These are phyloP conservation scores for Zaprionus vittiger DNA, from an alignment of 1,140 invertebrate species.

Conservation along the genomic window DNA sequence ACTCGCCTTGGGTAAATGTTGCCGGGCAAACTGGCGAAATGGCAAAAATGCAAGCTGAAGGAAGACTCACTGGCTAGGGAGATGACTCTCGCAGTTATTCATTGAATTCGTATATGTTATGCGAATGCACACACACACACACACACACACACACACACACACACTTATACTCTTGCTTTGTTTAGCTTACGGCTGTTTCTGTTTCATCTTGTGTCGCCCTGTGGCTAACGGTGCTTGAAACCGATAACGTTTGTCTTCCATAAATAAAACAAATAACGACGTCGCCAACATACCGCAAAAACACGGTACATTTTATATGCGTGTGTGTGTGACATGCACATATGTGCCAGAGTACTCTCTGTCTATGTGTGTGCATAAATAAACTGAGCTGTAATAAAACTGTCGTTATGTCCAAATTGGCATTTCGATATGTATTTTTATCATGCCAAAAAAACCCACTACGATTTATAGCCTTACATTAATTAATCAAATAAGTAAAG, in stretches of 20 bases:
- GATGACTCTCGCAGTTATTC: constrained; percentile 4
- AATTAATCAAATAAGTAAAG: background rate
- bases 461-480: background rate
- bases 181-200: constrained; percentile 25
- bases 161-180: background rate
- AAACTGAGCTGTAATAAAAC: constrained; percentile 18
- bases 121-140: background rate
- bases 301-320: background rate
- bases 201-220: constrained; percentile 28
- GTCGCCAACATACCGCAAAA: constrained; percentile 4
- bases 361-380: constrained; percentile 14
- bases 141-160: background rate
- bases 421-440: background rate
- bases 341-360: background rate
- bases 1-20: constrained; percentile 11
- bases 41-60: constrained; percentile 7
- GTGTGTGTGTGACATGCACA: background rate
- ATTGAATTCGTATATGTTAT: constrained; percentile 4
- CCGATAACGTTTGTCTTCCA: constrained; percentile 68
- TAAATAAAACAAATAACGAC: constrained; percentile 59
- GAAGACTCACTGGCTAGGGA: background rate
- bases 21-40: background rate
- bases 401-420: background rate
- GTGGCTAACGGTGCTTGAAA: constrained; percentile 37
- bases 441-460: background rate